Percentiles rank a stretch among this genome's conserved stretches.
phyloP scores from a whole-genome alignment of 2,888 invertebrate species.

The Nomada ferruginata region DNA sequence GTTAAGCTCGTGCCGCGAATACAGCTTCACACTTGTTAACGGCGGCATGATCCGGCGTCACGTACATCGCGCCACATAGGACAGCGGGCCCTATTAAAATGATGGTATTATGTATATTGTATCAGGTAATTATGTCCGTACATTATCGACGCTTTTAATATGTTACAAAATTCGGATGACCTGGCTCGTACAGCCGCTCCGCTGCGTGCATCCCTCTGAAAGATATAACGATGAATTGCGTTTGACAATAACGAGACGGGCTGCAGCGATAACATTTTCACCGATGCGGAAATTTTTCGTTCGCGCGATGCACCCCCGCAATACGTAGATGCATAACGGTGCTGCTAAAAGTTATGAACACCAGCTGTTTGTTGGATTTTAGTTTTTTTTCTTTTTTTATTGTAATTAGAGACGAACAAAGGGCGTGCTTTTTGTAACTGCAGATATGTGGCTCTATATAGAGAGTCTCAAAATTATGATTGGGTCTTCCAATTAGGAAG shows the following conservation, averaged over 20 bases:
- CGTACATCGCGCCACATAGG: slow-evolving; percentile 44
- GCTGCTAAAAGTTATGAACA: slow-evolving; percentile 29
- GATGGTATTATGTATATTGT: slow-evolving; percentile 64
- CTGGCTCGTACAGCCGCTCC: slow-evolving; percentile 21
- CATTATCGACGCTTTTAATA: slow-evolving; percentile 65
- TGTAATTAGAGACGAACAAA: background rate
- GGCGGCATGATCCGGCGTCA: slow-evolving; percentile 43
- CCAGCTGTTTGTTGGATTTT: slow-evolving; percentile 18
- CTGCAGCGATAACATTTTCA: slow-evolving; percentile 53
- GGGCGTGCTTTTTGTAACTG: too few species aligned
- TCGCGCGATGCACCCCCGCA: slow-evolving; percentile 7
- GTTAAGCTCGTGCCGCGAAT: slow-evolving; percentile 15
- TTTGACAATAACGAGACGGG: slow-evolving; percentile 61
- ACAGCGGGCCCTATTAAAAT: slow-evolving; percentile 60
- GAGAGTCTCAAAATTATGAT: too few species aligned
- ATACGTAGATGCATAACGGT: slow-evolving; percentile 37
- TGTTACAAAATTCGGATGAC: slow-evolving; percentile 63
- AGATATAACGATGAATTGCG: slow-evolving; percentile 61
- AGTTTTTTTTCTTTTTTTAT: background rate
- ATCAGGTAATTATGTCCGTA: slow-evolving; percentile 59
- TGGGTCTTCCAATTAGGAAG: too few species aligned
- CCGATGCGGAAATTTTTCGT: slow-evolving; percentile 56
- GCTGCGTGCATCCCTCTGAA: slow-evolving; percentile 11
- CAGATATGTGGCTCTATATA: too few species aligned
- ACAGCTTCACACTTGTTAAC: slow-evolving; percentile 57